Evolutionary conservation across 1,140 invertebrate genomes (phyloP).

Genomic region (Melipona quadrifasciata): DNA sequence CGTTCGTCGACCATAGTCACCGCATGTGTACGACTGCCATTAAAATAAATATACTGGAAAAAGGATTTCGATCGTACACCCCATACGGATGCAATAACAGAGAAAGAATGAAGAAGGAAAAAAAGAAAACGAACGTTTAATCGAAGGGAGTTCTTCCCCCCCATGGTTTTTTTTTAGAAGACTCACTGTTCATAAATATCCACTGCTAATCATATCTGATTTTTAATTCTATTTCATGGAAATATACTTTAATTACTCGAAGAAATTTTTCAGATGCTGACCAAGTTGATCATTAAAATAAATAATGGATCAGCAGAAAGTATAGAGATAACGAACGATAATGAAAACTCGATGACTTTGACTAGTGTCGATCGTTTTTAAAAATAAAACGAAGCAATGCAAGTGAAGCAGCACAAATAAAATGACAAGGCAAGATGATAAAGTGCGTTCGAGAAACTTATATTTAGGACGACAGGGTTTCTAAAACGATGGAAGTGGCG

Average conservation of each 20-base stretch:
- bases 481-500: conserved; percentile 16
- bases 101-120: conserved; percentile 40
- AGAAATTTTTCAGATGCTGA: neutral
- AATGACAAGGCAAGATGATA: neutral
- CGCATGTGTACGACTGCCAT: conserved; percentile 70
- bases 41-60: conserved; percentile 76
- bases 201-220: neutral
- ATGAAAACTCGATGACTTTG: neutral
- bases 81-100: conserved; percentile 73
- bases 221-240: neutral
- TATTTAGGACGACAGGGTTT: conserved; percentile 15
- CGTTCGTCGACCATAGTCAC: conserved; percentile 71
- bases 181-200: too few species aligned
- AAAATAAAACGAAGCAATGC: neutral
- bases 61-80: conserved; percentile 71
- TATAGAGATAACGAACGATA: neutral
- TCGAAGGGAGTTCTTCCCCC: conserved; percentile 12
- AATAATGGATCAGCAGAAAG: neutral
- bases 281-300: neutral
- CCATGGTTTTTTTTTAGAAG: too few species aligned
- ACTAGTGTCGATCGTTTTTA: neutral
- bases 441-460: neutral
- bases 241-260: neutral
- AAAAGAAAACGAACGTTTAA: conserved; percentile 45
- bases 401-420: too few species aligned